Evolutionary conservation across 2,113 vertebrate species (phyloP).

Genomic region (Zeus faber): DNA sequence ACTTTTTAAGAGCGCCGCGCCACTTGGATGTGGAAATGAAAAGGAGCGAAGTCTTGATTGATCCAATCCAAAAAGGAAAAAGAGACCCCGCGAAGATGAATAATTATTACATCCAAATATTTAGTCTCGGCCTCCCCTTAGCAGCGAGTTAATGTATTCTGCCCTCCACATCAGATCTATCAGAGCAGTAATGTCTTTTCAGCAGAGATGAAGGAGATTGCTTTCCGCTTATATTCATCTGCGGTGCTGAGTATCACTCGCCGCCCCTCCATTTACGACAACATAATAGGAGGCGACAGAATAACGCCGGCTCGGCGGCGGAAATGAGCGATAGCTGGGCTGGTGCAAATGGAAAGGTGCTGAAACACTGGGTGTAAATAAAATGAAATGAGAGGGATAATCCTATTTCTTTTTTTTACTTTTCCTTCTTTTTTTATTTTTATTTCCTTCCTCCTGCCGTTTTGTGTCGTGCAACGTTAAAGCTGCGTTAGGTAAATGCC

Average conservation of each 20-base stretch:
- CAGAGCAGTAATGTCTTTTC: constrained; percentile 25
- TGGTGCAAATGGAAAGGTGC: constrained; percentile 18
- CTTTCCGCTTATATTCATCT: constrained; percentile 30
- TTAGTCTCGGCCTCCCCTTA: background rate
- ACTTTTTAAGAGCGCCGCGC: no score
- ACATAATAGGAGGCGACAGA: constrained; percentile 16
- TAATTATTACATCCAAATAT: no score
- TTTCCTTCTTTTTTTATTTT: no score
- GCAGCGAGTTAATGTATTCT: constrained; percentile 34
- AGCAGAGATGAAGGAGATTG: constrained; percentile 38
- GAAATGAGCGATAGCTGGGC: constrained; percentile 5
- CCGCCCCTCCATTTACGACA: constrained; percentile 21
- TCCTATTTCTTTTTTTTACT: background rate
- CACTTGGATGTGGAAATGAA: no score
- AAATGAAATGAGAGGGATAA: constrained; percentile 11
- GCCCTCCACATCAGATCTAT: constrained; percentile 33
- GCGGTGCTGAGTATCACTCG: constrained; percentile 22
- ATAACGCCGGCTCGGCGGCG: background rate
- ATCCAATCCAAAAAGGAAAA: no score
- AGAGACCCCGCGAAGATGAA: no score
- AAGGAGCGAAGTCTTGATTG: no score
- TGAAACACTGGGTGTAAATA: background rate
- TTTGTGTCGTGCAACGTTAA: no score
- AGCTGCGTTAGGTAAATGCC: no score
- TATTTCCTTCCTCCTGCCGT: no score